Conservation (phyloP, 2,888 invertebrate genomes). For the Eilema griseolum region DNA sequence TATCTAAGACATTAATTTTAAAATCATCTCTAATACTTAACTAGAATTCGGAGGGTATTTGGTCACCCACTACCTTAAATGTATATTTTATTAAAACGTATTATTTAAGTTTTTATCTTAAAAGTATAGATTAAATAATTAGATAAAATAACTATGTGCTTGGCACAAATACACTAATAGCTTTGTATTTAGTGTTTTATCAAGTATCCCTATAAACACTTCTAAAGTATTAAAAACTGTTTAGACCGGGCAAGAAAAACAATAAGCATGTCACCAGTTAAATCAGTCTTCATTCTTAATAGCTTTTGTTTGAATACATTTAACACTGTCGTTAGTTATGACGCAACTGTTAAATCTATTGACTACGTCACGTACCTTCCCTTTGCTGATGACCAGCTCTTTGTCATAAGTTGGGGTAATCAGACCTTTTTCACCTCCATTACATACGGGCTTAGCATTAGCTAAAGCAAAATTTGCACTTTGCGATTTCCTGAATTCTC, state of each 20-base stretch:
- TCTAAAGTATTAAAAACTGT: conserved; percentile 50
- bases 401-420: conserved; percentile 81
- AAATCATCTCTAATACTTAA: conserved; percentile 57
- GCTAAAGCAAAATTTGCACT: conserved; percentile 68
- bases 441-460: conserved; percentile 59
- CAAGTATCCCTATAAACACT: conserved; percentile 44
- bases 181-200: conserved; percentile 28
- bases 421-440: conserved; percentile 71
- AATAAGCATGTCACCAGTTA: conserved; percentile 31
- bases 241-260: conserved; percentile 61
- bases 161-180: conserved; percentile 61
- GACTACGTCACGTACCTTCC: conserved; percentile 82
- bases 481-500: conserved; percentile 79
- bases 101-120: conserved; percentile 45
- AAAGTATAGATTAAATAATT: conserved; percentile 57
- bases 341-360: conserved; percentile 78
- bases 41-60: conserved; percentile 77
- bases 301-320: conserved; percentile 59
- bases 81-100: conserved; percentile 42
- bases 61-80: conserved; percentile 64
- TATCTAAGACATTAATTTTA: conserved; percentile 41
- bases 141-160: conserved; percentile 61
- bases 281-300: conserved; percentile 68
- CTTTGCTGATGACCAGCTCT: conserved; percentile 80
- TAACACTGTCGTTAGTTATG: conserved; percentile 52